Evolutionary conservation across 2,888 invertebrate genomes (phyloP), one percentile per base, ranked within the genome.

Genomic region (Drosophila flavopinicola): DNA sequence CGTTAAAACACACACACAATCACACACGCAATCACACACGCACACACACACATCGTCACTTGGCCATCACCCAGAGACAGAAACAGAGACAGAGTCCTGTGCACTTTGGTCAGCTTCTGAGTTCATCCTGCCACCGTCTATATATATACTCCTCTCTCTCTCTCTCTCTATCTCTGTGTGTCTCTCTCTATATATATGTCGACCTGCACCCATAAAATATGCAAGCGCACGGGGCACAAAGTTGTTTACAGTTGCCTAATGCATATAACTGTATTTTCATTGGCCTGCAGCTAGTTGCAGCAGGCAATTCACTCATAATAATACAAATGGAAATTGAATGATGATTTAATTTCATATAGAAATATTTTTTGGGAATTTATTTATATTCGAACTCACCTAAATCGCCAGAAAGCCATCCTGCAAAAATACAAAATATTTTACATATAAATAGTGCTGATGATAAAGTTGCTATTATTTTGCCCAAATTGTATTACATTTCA

Each of bases 161-260:
- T n/a, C n/a, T n/a, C n/a, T 4, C 20, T 20, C 20, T 4, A 3
- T 20, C 20, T 2, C 20, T 20, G 4, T 4, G 2, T 20, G 20
- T 7, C 24, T n/a, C n/a, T n/a, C n/a, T n/a, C n/a, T n/a, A 15
- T 24, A 23, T 32, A 15, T 41, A 30, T 13, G 29, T 10, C 17
- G 41, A 48, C 27, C 32, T 61, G 11, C 10, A 15, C 15, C 38
- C 37, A 76, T 84, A 64, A 80, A 84, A 80, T 80, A 84, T 80
- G 67, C 84, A 83, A 54, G 44, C 42, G 29, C 75, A 78, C 69
- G 83, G 44, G 64, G 66, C 57, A 59, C 53, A 60, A 54, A 54
- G 37, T 64, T 72, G 59, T 66, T 68, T 64, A 24, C 66, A 39
- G 63, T 56, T 52, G 44, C 24, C 44, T 60, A 63, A 54, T 58